Percentiles rank a stretch among this genome's conserved stretches.
These are phyloP conservation scores for Brachymystax lenok DNA, from an alignment of 2,797 vertebrate species.

Conservation along the genomic window DNA sequence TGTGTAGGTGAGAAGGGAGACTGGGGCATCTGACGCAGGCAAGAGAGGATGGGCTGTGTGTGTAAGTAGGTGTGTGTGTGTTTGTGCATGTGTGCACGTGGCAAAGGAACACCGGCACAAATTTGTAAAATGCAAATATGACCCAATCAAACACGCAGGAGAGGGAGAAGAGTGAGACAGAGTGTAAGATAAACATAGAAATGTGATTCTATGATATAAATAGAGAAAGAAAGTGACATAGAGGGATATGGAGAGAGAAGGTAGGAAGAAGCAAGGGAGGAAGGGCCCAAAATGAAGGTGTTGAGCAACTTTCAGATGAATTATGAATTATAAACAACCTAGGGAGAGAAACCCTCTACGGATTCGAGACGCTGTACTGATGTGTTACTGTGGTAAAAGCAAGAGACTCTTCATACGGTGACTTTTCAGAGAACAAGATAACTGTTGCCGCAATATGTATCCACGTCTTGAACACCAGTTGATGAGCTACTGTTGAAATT, in stretches of 20 bases:
- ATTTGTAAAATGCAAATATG: slow-evolving; percentile 55
- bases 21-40: background rate
- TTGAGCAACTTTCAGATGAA: background rate
- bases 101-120: slow-evolving; percentile 25
- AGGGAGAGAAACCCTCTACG: background rate
- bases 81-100: background rate
- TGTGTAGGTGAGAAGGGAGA: slow-evolving; percentile 22
- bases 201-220: background rate
- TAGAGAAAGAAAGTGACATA: slow-evolving; percentile 1
- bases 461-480: background rate
- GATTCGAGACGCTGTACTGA: background rate
- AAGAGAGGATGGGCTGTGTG: background rate
- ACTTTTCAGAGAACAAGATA: background rate
- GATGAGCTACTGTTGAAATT: too few species aligned
- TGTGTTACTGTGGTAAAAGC: background rate
- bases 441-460: background rate
- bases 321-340: background rate
- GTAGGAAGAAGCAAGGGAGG: slow-evolving; percentile 1
- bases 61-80: background rate
- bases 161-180: background rate
- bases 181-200: background rate
- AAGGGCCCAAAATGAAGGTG: background rate
- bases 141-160: slow-evolving; percentile 31
- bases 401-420: background rate
- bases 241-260: background rate